Percentiles rank a stretch among this genome's conserved stretches.
These are phyloP conservation scores for Microcaecilia unicolor DNA, from an alignment of 2,797 vertebrate genomes.

Conservation along the genomic window DNA sequence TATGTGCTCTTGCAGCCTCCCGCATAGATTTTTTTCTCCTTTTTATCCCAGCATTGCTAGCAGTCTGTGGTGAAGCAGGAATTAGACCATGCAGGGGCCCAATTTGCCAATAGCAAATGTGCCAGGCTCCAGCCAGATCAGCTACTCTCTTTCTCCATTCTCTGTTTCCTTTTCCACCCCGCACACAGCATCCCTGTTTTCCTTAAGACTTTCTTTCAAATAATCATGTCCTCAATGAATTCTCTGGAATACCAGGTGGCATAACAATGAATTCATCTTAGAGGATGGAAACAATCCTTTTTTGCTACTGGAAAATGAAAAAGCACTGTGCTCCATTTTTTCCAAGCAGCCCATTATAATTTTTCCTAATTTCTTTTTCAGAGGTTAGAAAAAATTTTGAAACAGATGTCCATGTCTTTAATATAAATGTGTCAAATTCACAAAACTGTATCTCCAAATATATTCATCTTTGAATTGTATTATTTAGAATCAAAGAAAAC, in stretches of 20 bases:
- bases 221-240: background rate
- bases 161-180: background rate
- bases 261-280: too few species aligned
- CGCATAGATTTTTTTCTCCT: conserved; percentile 80
- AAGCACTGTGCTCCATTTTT: too few species aligned
- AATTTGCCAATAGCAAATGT: conserved; percentile 62
- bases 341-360: too few species aligned
- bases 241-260: too few species aligned
- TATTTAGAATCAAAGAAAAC: too few species aligned
- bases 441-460: too few species aligned
- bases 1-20: conserved; percentile 68
- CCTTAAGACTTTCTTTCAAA: conserved; percentile 1
- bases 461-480: too few species aligned
- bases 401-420: conserved; percentile 10
- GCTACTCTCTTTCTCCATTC: conserved; percentile 42
- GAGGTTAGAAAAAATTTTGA: too few species aligned
- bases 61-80: conserved; percentile 67
- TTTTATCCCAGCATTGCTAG: conserved; percentile 71
- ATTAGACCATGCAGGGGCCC: conserved; percentile 81
- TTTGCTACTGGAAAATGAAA: too few species aligned
- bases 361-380: too few species aligned
- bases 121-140: conserved; percentile 33
- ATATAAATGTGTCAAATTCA: too few species aligned
- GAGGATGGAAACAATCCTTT: too few species aligned
- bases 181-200: background rate